Percentiles rank a stretch among this genome's conserved stretches.
phyloP scores from a whole-genome alignment of 2,888 invertebrate genomes.

The Masnerella sp. region DNA sequence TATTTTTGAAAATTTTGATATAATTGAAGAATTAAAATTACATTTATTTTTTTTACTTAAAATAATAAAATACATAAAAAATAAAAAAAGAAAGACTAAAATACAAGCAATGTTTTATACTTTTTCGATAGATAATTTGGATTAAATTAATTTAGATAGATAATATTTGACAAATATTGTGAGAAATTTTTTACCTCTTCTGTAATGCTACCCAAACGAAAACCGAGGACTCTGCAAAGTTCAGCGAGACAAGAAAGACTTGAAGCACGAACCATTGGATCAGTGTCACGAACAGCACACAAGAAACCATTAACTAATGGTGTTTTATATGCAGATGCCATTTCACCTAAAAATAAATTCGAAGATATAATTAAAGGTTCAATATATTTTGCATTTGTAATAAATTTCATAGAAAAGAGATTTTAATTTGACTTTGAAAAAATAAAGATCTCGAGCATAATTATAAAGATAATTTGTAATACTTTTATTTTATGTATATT shows the following conservation, averaged over 20 bases:
- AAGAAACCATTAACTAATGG: slow-evolving; percentile 86
- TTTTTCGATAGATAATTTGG: not conserved
- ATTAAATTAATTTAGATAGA: not conserved
- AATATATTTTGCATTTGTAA: too few relatives aligned
- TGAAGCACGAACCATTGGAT: slow-evolving; percentile 87
- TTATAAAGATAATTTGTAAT: too few relatives aligned
- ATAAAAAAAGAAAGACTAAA: too few relatives aligned
- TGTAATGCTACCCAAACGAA: slow-evolving; percentile 84
- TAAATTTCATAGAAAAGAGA: too few relatives aligned
- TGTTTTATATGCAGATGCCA: slow-evolving; percentile 84
- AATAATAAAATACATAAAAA: too few relatives aligned
- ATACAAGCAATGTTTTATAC: too few relatives aligned
- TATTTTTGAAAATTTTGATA: not conserved
- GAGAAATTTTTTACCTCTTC: slow-evolving; percentile 82
- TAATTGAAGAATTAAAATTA: not conserved
- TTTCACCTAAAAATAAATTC: slow-evolving; percentile 84
- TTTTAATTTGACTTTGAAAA: too few relatives aligned
- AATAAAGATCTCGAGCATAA: too few relatives aligned
- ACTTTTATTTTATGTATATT: too few relatives aligned
- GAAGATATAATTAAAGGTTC: not conserved
- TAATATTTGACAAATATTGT: not conserved
- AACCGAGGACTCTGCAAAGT: slow-evolving; percentile 86
- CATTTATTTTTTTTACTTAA: not conserved
- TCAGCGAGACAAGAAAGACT: slow-evolving; percentile 91
- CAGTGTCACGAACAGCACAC: slow-evolving; percentile 83